Evolutionary conservation across 2,888 invertebrate genomes (phyloP).

Genomic region (Hesperia comma): DNA sequence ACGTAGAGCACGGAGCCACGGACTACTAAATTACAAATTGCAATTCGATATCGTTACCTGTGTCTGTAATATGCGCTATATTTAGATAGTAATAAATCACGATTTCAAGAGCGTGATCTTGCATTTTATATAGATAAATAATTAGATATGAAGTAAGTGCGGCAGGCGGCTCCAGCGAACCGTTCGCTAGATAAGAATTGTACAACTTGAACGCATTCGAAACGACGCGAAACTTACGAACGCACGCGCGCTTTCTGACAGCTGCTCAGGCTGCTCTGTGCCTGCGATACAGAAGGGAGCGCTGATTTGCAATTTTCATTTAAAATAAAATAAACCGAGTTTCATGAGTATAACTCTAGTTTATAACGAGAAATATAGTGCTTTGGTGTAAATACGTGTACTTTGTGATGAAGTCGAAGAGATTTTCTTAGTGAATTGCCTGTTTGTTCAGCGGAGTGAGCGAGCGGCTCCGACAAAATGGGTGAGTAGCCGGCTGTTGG

Average conservation of each 20-base stretch:
- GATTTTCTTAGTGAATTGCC: slow-evolving; percentile 50
- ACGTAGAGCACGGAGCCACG: slow-evolving; percentile 29
- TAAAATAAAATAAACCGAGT: slow-evolving; percentile 34
- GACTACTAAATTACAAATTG: slow-evolving; percentile 35
- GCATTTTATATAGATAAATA: slow-evolving; percentile 22
- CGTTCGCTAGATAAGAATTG: slow-evolving; percentile 38
- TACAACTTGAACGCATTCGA: slow-evolving; percentile 44
- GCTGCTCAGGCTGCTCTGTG: slow-evolving; percentile 46
- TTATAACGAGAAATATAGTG: slow-evolving; percentile 48
- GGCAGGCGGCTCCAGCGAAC: slow-evolving; percentile 4
- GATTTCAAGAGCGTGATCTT: slow-evolving; percentile 40
- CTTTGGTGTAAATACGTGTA: slow-evolving; percentile 56
- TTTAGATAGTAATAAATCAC: slow-evolving; percentile 30
- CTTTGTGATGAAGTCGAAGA: slow-evolving; percentile 63
- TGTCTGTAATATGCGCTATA: slow-evolving; percentile 25
- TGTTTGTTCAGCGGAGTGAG: slow-evolving; percentile 49
- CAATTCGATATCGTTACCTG: slow-evolving; percentile 30
- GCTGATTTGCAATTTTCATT: slow-evolving; percentile 40
- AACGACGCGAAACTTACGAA: slow-evolving; percentile 51
- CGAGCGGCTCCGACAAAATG: slow-evolving; percentile 62
- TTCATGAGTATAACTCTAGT: slow-evolving; percentile 47
- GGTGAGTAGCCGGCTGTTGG: slow-evolving; percentile 72
- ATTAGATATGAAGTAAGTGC: slow-evolving; percentile 20
- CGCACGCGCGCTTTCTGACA: slow-evolving; percentile 58
- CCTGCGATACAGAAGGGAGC: slow-evolving; percentile 44